phyloP scores from a whole-genome alignment of 2,888 invertebrate genomes.

The Sarcophaga caerulescens region DNA sequence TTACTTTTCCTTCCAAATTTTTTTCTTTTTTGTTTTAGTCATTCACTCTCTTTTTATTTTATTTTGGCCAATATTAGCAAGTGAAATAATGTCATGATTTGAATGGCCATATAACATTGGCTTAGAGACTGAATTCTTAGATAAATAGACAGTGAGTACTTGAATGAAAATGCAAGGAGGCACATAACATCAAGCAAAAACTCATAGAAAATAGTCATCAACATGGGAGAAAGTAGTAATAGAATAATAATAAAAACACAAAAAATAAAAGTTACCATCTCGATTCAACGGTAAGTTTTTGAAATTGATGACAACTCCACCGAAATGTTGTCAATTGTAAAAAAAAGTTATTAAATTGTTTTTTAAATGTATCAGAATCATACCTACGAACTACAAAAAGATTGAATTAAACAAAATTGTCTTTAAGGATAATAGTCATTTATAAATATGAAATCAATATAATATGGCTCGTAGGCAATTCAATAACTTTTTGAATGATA shows the following conservation, averaged over 20 bases:
- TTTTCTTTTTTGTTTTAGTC: neutral
- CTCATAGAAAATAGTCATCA: neutral
- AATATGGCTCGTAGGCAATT: no score
- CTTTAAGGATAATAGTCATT: no score
- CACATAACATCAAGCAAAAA: neutral
- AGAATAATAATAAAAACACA: neutral
- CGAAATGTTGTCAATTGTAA: neutral
- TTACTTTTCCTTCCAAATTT: neutral
- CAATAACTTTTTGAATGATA: no score
- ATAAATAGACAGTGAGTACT: slow-evolving; percentile 39
- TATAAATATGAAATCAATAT: no score
- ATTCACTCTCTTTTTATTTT: neutral
- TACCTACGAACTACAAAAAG: no score
- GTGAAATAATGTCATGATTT: slow-evolving; percentile 46
- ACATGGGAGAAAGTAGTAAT: neutral
- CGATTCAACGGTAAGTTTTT: neutral
- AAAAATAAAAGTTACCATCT: neutral
- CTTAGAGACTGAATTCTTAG: slow-evolving; percentile 49
- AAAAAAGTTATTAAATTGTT: neutral
- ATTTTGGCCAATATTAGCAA: slow-evolving; percentile 45
- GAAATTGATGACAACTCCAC: neutral
- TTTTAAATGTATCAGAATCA: no score
- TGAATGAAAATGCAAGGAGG: slow-evolving; percentile 11
- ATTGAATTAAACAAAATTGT: no score
- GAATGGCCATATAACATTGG: slow-evolving; percentile 44